Conservation (phyloP, 2,888 invertebrate species). For the Andrena hattorfiana region DNA sequence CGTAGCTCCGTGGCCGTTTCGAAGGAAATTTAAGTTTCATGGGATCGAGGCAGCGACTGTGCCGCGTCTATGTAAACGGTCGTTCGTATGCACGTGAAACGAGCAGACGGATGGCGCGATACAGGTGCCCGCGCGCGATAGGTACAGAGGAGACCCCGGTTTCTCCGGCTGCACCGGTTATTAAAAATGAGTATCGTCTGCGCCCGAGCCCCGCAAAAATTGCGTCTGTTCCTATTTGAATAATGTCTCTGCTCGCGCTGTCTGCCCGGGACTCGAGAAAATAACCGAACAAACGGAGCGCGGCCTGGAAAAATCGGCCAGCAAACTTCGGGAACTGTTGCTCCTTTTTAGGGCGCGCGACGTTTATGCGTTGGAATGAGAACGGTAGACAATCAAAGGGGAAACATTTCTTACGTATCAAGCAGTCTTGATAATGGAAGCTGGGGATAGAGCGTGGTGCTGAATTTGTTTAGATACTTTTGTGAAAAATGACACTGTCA, state of each 20-base stretch:
- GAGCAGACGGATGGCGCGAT: slow-evolving; percentile 61
- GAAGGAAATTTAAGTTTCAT: slow-evolving; percentile 81
- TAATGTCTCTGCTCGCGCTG: slow-evolving; percentile 42
- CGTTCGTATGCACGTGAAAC: slow-evolving; percentile 69
- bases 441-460: too few species aligned
- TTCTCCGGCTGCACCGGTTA: slow-evolving; percentile 46
- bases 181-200: slow-evolving; percentile 70
- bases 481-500: too few species aligned
- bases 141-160: not conserved
- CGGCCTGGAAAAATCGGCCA: not conserved
- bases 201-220: slow-evolving; percentile 53
- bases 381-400: not conserved
- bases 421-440: too few species aligned
- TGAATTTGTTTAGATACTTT: too few species aligned
- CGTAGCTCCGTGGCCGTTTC: slow-evolving; percentile 75
- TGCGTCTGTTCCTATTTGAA: slow-evolving; percentile 58
- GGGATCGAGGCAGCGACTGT: slow-evolving; percentile 62
- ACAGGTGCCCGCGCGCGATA: slow-evolving; percentile 14
- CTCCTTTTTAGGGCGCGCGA: not conserved
- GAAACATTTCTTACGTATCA: too few species aligned
- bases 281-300: slow-evolving; percentile 15
- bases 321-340: not conserved
- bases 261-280: slow-evolving; percentile 13
- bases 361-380: not conserved
- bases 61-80: slow-evolving; percentile 65